phyloP scores from a whole-genome alignment of 1,140 invertebrate genomes.

The Ooceraea biroi region DNA sequence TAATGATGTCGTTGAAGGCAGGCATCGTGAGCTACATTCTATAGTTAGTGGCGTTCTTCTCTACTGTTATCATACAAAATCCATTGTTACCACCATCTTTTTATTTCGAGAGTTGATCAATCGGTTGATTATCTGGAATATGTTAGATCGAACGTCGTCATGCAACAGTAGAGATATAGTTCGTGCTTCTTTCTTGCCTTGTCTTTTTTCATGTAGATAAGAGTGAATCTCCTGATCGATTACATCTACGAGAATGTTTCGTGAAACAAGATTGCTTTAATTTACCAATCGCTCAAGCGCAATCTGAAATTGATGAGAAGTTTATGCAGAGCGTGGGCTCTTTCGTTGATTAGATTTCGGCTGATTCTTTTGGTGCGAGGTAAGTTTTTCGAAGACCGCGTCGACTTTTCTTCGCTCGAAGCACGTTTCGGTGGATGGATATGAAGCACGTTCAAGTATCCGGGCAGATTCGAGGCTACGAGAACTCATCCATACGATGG shows the following conservation, averaged over 20 bases:
- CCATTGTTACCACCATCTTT: background rate
- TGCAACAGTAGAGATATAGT: background rate
- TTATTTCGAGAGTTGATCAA: background rate
- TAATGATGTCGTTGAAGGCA: background rate
- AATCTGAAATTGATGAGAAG: background rate
- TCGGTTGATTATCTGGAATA: background rate
- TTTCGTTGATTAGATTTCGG: conserved; percentile 29
- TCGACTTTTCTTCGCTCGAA: conserved; percentile 50
- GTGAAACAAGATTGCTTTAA: conserved; percentile 3
- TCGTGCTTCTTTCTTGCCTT: background rate
- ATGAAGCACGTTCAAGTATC: conserved; percentile 72
- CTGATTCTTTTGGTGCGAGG: conserved; percentile 35
- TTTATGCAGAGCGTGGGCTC: conserved; percentile 12
- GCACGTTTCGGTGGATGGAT: conserved; percentile 66
- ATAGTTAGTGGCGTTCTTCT: background rate
- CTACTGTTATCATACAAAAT: background rate
- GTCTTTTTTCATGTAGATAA: background rate
- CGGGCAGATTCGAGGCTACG: conserved; percentile 63
- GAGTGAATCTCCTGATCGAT: background rate
- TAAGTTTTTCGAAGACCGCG: conserved; percentile 37
- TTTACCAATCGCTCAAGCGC: background rate
- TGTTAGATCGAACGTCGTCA: background rate
- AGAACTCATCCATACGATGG: conserved; percentile 69
- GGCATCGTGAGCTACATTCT: background rate
- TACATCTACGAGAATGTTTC: background rate